Evolutionary conservation across 2,113 vertebrate genomes (phyloP).

Genomic region (Nesogale talazaci): DNA sequence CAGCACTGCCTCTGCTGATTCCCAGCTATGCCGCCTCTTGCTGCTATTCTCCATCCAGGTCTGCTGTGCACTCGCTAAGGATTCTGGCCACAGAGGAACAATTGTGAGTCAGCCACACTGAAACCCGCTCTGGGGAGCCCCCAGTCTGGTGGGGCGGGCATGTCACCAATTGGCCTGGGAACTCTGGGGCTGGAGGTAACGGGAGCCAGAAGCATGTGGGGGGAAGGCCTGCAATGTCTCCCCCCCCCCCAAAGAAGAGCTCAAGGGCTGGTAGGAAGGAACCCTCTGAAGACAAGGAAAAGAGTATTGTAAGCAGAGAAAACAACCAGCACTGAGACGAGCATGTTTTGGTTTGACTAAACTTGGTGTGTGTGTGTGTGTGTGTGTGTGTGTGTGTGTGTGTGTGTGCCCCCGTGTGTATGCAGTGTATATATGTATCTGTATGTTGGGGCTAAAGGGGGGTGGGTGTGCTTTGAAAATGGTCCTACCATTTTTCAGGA

Average conservation of each 20-base stretch:
- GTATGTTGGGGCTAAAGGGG: too few species aligned
- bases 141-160: not conserved
- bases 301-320: not conserved
- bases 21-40: not conserved
- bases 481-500: not conserved
- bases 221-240: not conserved
- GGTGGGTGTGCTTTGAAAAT: too few species aligned
- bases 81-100: not conserved
- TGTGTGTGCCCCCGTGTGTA: too few species aligned
- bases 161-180: not conserved
- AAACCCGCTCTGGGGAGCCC: too few species aligned
- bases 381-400: fast-evolving
- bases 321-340: not conserved
- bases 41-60: not conserved
- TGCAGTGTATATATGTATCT: not conserved
- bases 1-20: not conserved
- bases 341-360: not conserved
- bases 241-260: not conserved
- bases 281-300: not conserved
- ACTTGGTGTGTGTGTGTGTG: not conserved
- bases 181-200: too few species aligned
- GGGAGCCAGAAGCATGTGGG: not conserved
- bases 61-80: not conserved
- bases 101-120: not conserved
- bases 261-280: not conserved